Evolutionary conservation across 2,888 invertebrate species (phyloP).

Genomic region (Nasonia oneida): DNA sequence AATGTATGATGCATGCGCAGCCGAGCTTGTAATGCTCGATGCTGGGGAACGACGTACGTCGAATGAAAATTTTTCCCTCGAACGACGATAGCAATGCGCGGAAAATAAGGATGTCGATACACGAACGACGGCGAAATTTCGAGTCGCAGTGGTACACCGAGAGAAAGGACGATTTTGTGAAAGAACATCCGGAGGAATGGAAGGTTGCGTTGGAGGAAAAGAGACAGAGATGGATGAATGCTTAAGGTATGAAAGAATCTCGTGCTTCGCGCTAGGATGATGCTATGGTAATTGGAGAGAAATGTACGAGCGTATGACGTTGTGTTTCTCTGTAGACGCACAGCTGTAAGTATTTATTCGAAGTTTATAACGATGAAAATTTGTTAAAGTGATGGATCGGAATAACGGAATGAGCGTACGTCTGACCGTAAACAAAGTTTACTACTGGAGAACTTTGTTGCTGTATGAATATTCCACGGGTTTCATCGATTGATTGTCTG

Average conservation of each 20-base stretch:
- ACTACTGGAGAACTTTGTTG: no score
- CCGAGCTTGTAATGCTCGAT: not conserved
- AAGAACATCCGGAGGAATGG: not conserved
- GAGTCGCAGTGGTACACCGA: not conserved
- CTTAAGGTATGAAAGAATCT: conserved; percentile 4
- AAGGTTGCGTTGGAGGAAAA: not conserved
- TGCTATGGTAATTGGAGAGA: not conserved
- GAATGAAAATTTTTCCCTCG: not conserved
- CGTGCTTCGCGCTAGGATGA: not conserved
- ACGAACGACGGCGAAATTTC: not conserved
- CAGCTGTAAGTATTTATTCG: no score
- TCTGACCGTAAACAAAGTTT: no score
- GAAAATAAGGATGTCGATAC: conserved; percentile 1
- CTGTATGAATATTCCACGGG: no score
- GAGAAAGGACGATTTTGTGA: not conserved
- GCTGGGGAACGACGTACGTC: not conserved
- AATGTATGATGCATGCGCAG: not conserved
- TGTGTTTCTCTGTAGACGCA: not conserved
- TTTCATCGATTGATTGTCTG: no score
- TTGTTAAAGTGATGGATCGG: no score
- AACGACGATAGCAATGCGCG: not conserved
- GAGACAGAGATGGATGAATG: conserved; percentile 7
- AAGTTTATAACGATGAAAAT: no score
- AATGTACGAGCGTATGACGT: not conserved
- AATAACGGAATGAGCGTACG: no score